Percentiles rank a stretch among this genome's conserved stretches.
Conservation (phyloP, 2,888 invertebrate species). For the Nowickia ferox region DNA sequence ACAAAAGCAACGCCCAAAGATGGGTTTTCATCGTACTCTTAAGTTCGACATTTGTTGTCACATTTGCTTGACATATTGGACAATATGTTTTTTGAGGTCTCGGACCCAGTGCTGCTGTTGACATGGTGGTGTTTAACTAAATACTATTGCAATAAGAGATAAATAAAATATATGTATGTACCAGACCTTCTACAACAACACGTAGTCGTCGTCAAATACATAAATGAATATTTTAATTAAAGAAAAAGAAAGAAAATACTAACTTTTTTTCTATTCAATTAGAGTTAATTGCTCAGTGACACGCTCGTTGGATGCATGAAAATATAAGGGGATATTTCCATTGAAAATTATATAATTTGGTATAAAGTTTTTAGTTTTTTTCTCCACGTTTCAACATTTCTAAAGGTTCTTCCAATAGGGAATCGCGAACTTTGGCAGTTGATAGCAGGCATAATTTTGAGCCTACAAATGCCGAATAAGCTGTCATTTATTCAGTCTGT, state of each 20-base stretch:
- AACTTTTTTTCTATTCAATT: background rate
- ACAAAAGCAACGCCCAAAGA: slow-evolving; percentile 79
- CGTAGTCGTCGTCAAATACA: background rate
- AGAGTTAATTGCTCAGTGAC: slow-evolving; percentile 34
- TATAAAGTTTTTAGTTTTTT: no score
- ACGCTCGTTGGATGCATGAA: slow-evolving; percentile 1
- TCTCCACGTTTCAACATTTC: no score
- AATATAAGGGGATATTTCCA: background rate
- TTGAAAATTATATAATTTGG: no score
- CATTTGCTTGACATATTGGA: slow-evolving; percentile 83
- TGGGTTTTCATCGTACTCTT: slow-evolving; percentile 79
- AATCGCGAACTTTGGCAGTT: no score
- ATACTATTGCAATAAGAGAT: slow-evolving; percentile 21
- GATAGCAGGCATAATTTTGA: no score
- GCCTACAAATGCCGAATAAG: no score
- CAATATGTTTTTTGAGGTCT: slow-evolving; percentile 79
- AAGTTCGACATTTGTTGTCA: slow-evolving; percentile 81
- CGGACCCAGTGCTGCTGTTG: slow-evolving; percentile 75
- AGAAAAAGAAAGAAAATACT: background rate
- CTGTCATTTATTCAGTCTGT: no score
- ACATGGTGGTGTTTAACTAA: slow-evolving; percentile 72
- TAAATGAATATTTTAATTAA: background rate
- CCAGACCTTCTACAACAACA: slow-evolving; percentile 8
- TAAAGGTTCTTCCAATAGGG: no score
- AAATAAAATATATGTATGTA: background rate